These are phyloP conservation scores for Peromyscus nudipes DNA, from an alignment of 2,797 vertebrate genomes.

Conservation along the genomic window DNA sequence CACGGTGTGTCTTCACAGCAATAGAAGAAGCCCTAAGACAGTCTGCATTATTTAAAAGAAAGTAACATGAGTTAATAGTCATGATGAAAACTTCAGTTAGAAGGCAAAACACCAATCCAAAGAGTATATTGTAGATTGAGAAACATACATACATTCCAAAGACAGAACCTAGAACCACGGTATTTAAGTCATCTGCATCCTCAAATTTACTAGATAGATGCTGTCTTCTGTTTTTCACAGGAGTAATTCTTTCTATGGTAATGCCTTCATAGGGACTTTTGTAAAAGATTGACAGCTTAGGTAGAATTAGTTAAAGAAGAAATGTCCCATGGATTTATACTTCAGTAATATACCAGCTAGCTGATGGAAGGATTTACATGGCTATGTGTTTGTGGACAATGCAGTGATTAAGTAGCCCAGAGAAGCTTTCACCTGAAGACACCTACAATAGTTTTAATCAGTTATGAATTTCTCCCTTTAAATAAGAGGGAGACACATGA, in stretches of 20 bases:
- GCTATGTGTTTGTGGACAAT: background rate
- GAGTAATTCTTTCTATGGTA: background rate
- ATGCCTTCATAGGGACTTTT: background rate
- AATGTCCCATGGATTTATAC: background rate
- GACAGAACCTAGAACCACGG: background rate
- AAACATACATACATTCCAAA: background rate
- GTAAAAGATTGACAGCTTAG: background rate
- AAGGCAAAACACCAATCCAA: background rate
- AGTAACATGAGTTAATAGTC: conserved; percentile 21
- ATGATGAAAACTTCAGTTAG: background rate
- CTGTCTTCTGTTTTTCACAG: background rate
- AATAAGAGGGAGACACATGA: background rate
- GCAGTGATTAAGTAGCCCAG: background rate
- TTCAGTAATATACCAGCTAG: background rate
- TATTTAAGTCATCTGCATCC: background rate
- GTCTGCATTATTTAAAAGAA: conserved; percentile 26
- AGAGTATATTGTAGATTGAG: background rate
- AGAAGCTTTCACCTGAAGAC: background rate
- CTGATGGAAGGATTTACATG: background rate
- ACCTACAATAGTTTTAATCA: background rate
- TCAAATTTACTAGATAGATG: background rate
- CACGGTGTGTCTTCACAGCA: background rate
- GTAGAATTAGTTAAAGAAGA: conserved; percentile 29
- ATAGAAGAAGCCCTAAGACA: background rate
- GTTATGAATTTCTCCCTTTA: background rate